phyloP scores from a whole-genome alignment of 2,888 invertebrate species.

The Lycia hirtaria region DNA sequence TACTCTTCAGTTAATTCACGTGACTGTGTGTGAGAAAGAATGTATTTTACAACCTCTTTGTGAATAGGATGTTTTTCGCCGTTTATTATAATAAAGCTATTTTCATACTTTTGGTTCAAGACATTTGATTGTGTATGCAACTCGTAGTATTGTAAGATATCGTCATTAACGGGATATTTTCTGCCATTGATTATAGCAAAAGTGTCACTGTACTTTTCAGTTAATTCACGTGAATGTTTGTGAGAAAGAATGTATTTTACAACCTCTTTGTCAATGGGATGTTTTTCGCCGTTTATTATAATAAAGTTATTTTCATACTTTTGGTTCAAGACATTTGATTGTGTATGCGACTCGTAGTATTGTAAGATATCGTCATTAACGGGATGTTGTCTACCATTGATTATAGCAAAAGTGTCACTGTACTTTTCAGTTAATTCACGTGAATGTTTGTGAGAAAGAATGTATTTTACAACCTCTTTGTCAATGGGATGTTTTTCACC shows the following conservation, averaged over 20 bases:
- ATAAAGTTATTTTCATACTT: not conserved
- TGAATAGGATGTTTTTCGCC: no score
- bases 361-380: not conserved
- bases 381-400: not conserved
- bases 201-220: not conserved
- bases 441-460: not conserved
- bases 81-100: not conserved
- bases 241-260: not conserved
- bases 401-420: not conserved
- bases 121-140: not conserved
- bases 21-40: no score
- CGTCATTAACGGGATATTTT: not conserved
- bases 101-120: not conserved
- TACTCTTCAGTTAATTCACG: no score
- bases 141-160: not conserved
- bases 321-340: not conserved
- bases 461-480: not conserved
- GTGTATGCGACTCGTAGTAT: not conserved
- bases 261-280: not conserved
- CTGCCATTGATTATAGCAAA: not conserved
- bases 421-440: not conserved
- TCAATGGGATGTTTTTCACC: not conserved
- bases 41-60: no score
- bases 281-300: not conserved
- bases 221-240: no score